phyloP scores from a whole-genome alignment of 2,888 invertebrate species.

The Mechanitis mazaeus region DNA sequence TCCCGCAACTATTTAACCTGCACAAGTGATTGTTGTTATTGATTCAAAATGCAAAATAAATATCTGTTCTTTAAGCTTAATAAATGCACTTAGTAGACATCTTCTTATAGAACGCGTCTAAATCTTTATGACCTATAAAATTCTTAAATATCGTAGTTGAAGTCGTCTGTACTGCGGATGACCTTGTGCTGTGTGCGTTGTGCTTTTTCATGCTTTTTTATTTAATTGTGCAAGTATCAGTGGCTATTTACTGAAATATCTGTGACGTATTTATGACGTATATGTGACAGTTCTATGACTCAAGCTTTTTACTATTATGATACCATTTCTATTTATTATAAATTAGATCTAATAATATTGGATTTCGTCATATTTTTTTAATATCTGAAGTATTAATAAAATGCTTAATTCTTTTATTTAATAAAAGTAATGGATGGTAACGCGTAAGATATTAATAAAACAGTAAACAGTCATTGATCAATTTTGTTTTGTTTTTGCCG shows the following conservation, averaged over 20 bases:
- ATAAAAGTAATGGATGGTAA: too few species aligned
- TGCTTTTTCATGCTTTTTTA: slow-evolving; percentile 56
- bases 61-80: slow-evolving; percentile 26
- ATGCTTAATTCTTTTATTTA: too few species aligned
- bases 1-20: too few species aligned
- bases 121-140: slow-evolving; percentile 26
- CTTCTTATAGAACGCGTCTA: slow-evolving; percentile 21
- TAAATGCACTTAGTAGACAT: slow-evolving; percentile 27
- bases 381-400: too few species aligned
- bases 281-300: too few species aligned
- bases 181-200: slow-evolving; percentile 42
- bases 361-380: too few species aligned
- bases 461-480: slow-evolving; percentile 43
- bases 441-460: neutral
- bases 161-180: slow-evolving; percentile 24
- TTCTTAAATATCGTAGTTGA: slow-evolving; percentile 11
- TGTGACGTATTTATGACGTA: too few species aligned
- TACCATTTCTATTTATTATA: neutral
- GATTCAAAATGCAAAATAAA: neutral
- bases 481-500: slow-evolving; percentile 50
- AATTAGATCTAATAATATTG: too few species aligned
- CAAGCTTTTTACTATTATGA: too few species aligned
- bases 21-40: too few species aligned
- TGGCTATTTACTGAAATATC: slow-evolving; percentile 29
- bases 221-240: slow-evolving; percentile 40